A percentile compares a stretch with the other conserved stretches of the same genome.
Conservation (phyloP, 2,888 invertebrate species). For the Yponomeuta evonymella region DNA sequence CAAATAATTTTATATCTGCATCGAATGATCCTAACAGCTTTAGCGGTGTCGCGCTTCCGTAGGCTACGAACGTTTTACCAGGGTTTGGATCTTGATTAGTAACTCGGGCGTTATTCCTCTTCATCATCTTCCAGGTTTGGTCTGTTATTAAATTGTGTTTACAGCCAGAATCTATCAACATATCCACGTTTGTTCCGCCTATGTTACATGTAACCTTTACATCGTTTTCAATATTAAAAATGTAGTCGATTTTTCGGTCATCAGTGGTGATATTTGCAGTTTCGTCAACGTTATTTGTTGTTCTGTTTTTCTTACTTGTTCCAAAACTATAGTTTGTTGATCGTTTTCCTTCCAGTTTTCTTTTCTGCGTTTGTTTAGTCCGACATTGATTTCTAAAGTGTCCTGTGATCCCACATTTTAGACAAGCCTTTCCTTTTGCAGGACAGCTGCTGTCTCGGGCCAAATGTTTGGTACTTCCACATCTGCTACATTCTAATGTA, state of each 20-base stretch:
- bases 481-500: too few relatives aligned
- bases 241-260: constrained; percentile 8
- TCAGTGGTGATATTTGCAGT: constrained; percentile 12
- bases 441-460: too few relatives aligned
- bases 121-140: constrained; percentile 24
- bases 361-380: too few relatives aligned
- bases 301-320: background rate
- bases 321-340: too few relatives aligned
- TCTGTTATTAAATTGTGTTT: constrained; percentile 26
- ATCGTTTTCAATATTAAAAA: constrained; percentile 13
- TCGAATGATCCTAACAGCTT: background rate
- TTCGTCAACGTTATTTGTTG: constrained; percentile 12
- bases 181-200: too few relatives aligned
- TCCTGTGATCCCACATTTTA: too few relatives aligned
- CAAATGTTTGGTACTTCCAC: too few relatives aligned
- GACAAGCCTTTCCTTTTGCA: too few relatives aligned
- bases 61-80: constrained; percentile 22
- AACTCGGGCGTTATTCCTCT: constrained; percentile 17
- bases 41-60: constrained; percentile 24
- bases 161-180: constrained; percentile 18
- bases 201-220: constrained; percentile 7
- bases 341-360: too few relatives aligned
- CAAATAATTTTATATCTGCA: background rate
- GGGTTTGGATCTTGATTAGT: constrained; percentile 19
- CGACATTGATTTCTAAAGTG: background rate